phyloP scores from a whole-genome alignment of 2,797 vertebrate genomes.

The Gorsachius magnificus region DNA sequence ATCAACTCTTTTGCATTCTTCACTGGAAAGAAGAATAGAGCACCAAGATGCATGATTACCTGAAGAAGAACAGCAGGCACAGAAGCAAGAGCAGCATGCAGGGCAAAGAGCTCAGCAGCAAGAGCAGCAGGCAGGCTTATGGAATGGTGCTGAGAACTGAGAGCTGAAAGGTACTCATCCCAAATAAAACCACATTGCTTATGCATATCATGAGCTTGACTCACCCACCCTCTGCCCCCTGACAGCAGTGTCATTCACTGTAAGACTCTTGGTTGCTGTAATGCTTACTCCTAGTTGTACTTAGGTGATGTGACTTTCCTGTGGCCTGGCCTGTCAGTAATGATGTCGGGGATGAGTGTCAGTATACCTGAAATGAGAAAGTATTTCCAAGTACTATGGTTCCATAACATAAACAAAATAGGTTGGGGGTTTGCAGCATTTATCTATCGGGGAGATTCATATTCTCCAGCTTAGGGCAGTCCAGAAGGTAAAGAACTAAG shows the following conservation, averaged over 20 bases:
- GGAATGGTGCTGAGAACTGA: neutral
- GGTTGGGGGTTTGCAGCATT: neutral
- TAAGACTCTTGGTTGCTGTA: neutral
- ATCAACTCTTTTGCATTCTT: neutral
- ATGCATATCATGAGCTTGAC: neutral
- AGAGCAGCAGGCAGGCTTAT: neutral
- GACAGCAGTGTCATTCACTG: rapidly evolving
- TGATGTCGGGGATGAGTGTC: neutral
- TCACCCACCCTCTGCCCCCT: rapidly evolving
- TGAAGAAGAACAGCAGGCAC: neutral
- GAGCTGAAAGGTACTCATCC: rapidly evolving
- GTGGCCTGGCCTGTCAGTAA: neutral
- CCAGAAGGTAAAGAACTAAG: neutral
- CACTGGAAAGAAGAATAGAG: neutral
- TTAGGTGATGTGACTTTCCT: neutral
- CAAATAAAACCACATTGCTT: neutral
- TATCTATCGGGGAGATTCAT: neutral
- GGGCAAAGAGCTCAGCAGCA: neutral
- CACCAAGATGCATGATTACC: neutral
- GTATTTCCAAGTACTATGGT: neutral
- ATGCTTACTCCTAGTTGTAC: neutral
- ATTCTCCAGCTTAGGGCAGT: neutral
- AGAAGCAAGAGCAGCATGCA: neutral
- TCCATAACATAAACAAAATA: neutral
- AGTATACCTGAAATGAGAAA: neutral